Base-by-base conservation (phyloP, 2,888 invertebrate genomes). In the Isoperla grammatica region DNA sequence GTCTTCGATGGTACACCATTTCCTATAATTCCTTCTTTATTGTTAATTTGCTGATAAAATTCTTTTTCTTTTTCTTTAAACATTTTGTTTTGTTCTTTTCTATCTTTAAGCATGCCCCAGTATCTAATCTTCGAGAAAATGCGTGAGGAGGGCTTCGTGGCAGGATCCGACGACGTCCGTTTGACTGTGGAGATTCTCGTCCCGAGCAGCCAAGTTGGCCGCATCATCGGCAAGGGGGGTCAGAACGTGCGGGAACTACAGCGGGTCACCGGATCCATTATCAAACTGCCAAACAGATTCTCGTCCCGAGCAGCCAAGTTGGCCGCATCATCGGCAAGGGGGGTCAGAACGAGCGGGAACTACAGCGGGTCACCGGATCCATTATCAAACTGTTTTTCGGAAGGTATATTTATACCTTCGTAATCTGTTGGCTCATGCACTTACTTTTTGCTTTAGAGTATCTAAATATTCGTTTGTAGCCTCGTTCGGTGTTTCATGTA, bases 311-410 rank as follows among this genome's bases (percentile, higher is more conserved):
- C 66, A 83, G 85, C 58, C 89, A 91, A 77, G 91, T 98, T 65
- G 98, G 98, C 17, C 87, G 97, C 68, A 96, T 98, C 70, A 98
- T 98, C 73, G 98, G 98, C 72, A 96, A 96, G 76, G 94, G 94
- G 57, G 95, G 96, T 15, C 94, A 95, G 76, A 96, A 95, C 73
- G 95, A 95, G 53, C 83, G 94, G 67, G 97, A 98, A 75, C 80
- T 98, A 72, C 97, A 98, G 78, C 87, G 96, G 72, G 90, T 95
- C 57, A 97, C 97, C 64, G 95, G 96, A 68, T 95, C 96, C 72
- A 86, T 91, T 63, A 94, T 95, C 70, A 94, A 94, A 77, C 80
- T 94, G 72, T n/a, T n/a, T n/a, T n/a, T n/a, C n/a, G n/a, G n/a
- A n/a, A n/a, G n/a, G n/a, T n/a, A n/a, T n/a, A n/a, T n/a, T n/a